Conservation (phyloP, 2,113 vertebrate genomes). For the Mola mola region DNA sequence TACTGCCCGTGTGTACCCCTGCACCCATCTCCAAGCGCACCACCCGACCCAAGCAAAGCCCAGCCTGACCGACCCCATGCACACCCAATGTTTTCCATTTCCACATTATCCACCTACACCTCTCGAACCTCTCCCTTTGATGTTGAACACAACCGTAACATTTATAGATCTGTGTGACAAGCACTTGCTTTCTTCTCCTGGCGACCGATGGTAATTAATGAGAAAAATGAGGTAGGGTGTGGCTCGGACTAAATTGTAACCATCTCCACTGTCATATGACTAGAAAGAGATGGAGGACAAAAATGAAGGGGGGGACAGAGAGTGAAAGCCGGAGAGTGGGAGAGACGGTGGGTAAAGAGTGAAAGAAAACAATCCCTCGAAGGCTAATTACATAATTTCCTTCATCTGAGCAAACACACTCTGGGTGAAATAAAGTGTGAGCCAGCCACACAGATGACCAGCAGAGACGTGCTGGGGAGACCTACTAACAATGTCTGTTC, state of each 20-base stretch:
- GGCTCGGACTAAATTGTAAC: slow-evolving; percentile 88
- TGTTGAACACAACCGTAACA: slow-evolving; percentile 85
- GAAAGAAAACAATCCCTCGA: slow-evolving; percentile 83
- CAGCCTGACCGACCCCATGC: slow-evolving; percentile 28
- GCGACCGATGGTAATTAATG: slow-evolving; percentile 86
- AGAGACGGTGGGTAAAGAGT: slow-evolving; percentile 41
- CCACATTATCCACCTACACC: slow-evolving; percentile 46
- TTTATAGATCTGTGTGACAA: slow-evolving; percentile 85
- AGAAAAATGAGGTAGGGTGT: slow-evolving; percentile 82
- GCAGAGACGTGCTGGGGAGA: slow-evolving; percentile 52
- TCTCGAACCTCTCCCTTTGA: slow-evolving; percentile 75
- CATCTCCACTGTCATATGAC: slow-evolving; percentile 78
- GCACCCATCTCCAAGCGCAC: slow-evolving; percentile 66
- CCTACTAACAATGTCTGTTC: slow-evolving; percentile 15
- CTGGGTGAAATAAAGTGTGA: slow-evolving; percentile 77
- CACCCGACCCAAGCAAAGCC: slow-evolving; percentile 38
- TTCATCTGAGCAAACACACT: slow-evolving; percentile 93
- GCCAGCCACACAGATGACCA: slow-evolving; percentile 64
- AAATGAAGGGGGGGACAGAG: slow-evolving; percentile 51
- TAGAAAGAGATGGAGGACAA: slow-evolving; percentile 20
- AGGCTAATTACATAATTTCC: slow-evolving; percentile 96
- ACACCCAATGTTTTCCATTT: slow-evolving; percentile 41
- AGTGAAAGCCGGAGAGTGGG: slow-evolving; percentile 24
- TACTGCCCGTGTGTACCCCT: slow-evolving; percentile 65
- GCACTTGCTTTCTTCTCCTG: slow-evolving; percentile 68